Evolutionary conservation across 2,797 vertebrate species (phyloP), one percentile per base, ranked within the genome.

Genomic region (Leptatherina wallacei): DNA sequence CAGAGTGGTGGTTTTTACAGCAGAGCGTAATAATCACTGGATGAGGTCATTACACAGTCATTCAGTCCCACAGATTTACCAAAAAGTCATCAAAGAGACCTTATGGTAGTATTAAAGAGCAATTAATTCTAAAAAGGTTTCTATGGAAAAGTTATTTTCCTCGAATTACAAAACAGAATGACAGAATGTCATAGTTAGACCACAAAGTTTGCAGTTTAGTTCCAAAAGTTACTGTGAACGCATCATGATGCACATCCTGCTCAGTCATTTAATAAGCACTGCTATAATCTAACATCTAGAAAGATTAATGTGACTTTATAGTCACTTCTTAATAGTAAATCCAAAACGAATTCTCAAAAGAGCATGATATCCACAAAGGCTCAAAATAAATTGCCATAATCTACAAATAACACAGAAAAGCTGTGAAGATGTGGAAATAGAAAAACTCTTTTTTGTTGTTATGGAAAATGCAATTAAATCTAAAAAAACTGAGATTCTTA

Each of bases 41-140:
- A 84, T 88, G 81, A 90, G 70, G 73, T 85, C 75, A 90, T 84
- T 77, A 79, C 67, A 67, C 54, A 73, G 57, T 64, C 77, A 77
- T 71, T 78, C 65, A 73, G 70, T 24, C 36, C 83, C 71, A 67
- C 77, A 77, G 42, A 77, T 72, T 78, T 67, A 49, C 69, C 67
- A 57, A 75, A 40, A 44, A 47, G 47, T 73, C 60, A 44, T 66
- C 38, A 38, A 44, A 68, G 58, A 49, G 56, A 51, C 38, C 65
- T 69, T 62, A 60, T 69, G 56, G 65, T 65, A 64, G 38, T 69
- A 72, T 78, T 75, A 69, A 81, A 86, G 77, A 71, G 64, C 20
- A 81, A 68, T 81, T 75, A 75, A 62, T 59, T 73, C 64, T 52
- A 62, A 73, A 69, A 80, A 64, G 40, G 58, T 71, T 55, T 40